Evolutionary conservation across 2,888 invertebrate genomes (phyloP).

Genomic region (Caenorhabditis wallacei): DNA sequence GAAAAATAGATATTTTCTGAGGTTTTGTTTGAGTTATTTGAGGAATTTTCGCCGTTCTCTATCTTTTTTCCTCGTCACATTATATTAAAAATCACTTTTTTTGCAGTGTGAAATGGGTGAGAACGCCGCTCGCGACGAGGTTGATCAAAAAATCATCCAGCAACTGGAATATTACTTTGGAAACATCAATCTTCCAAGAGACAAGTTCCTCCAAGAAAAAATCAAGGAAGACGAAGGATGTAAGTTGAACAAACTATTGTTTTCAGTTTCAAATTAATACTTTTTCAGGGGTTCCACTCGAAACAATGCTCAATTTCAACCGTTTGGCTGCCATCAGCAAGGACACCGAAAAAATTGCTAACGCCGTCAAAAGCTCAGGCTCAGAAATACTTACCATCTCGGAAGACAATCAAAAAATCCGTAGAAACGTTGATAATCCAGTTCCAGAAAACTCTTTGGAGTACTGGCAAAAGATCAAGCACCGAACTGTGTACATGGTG

Average conservation of each 20-base stretch:
- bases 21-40: no score
- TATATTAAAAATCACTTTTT: no score
- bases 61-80: no score
- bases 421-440: constrained; percentile 89
- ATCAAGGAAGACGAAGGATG: constrained; percentile 90
- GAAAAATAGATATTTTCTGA: no score
- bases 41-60: no score
- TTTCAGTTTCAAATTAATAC: background rate
- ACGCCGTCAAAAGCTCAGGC: constrained; percentile 87
- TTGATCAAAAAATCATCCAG: constrained; percentile 52
- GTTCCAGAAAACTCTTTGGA: constrained; percentile 92
- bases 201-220: constrained; percentile 94
- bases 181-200: constrained; percentile 93
- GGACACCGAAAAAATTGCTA: constrained; percentile 88
- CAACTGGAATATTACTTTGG: constrained; percentile 88
- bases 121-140: constrained; percentile 41
- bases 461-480: constrained; percentile 89
- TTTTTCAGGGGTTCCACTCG: constrained; percentile 89
- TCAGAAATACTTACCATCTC: constrained; percentile 83
- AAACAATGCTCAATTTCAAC: constrained; percentile 92
- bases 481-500: constrained; percentile 89
- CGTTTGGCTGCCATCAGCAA: constrained; percentile 88
- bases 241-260: constrained; percentile 76
- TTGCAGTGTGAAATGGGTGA: constrained; percentile 40
- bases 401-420: constrained; percentile 88